Evolutionary conservation across 2,113 vertebrate species (phyloP).

Genomic region (Cathartes aura): DNA sequence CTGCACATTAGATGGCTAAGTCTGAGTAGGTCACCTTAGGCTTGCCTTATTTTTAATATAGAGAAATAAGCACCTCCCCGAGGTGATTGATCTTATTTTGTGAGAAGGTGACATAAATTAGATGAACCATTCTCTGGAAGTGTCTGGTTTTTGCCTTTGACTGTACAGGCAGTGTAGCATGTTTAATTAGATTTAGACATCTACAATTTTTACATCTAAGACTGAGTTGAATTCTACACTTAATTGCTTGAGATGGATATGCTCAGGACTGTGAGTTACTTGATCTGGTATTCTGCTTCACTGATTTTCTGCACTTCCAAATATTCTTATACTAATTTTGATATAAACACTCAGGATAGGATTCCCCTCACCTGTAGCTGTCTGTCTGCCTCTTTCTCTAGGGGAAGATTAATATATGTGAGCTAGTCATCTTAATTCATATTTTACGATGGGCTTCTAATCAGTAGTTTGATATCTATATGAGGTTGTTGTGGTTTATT

Average conservation of each 20-base stretch:
- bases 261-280: background rate
- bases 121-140: background rate
- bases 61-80: background rate
- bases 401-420: background rate
- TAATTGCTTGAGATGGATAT: background rate
- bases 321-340: background rate
- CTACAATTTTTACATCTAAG: background rate
- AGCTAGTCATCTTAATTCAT: background rate
- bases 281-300: background rate
- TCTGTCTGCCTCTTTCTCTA: background rate
- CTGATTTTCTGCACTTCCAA: background rate
- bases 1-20: background rate
- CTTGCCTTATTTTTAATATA: background rate
- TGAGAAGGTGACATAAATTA: background rate
- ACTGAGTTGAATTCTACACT: background rate
- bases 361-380: background rate
- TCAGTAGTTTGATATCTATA: background rate
- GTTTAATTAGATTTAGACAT: background rate
- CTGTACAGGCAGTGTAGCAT: background rate
- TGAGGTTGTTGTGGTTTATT: background rate
- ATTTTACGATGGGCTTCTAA: background rate
- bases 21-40: background rate
- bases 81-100: background rate
- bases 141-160: background rate
- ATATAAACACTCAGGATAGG: background rate